These are phyloP conservation scores for Rhinoptilus africanus DNA, from an alignment of 2,113 vertebrate species.

Conservation along the genomic window DNA sequence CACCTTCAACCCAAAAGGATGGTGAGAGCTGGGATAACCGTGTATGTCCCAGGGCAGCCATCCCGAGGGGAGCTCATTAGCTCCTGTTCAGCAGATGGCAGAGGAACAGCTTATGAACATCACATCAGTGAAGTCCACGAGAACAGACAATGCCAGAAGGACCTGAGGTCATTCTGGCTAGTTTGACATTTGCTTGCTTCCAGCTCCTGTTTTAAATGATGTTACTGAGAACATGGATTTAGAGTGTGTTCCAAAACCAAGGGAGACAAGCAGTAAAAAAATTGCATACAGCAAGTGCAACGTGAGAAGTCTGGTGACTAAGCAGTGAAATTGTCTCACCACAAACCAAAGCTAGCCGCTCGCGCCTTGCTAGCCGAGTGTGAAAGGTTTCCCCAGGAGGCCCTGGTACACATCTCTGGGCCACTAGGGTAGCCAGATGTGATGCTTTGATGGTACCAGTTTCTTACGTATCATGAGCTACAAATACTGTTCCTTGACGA, in stretches of 20 bases:
- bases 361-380: neutral
- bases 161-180: neutral
- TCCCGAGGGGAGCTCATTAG: neutral
- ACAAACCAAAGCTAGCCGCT: neutral
- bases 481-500: neutral
- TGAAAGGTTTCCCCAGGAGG: neutral
- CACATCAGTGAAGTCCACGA: neutral
- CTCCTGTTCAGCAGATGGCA: neutral
- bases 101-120: neutral
- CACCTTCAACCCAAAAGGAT: neutral
- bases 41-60: neutral
- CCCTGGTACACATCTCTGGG: neutral
- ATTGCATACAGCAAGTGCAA: neutral
- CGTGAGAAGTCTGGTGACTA: neutral
- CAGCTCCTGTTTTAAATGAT: neutral
- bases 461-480: neutral
- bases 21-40: fast-evolving
- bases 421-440: neutral
- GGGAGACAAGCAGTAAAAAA: neutral
- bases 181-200: neutral
- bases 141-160: neutral
- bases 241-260: neutral
- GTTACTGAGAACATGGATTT: neutral
- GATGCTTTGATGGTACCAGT: neutral
- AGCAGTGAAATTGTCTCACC: neutral